Conservation (phyloP, 2,888 invertebrate genomes). For the Tigriopus californicus region DNA sequence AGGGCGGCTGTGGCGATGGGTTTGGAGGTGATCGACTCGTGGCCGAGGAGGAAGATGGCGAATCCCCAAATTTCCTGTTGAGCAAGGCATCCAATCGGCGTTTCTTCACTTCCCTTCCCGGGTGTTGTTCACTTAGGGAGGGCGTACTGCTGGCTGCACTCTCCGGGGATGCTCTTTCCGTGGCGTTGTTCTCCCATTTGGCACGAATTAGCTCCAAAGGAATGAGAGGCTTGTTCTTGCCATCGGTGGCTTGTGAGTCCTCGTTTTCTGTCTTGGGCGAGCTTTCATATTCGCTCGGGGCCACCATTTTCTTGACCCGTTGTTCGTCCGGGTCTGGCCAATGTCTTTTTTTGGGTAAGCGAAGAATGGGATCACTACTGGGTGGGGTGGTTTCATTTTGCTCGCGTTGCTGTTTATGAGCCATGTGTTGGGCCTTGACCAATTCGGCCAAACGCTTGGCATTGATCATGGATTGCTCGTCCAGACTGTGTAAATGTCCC, state of each 20-base stretch:
- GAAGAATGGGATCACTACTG: neutral
- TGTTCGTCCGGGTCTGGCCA: neutral
- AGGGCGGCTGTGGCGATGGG: neutral
- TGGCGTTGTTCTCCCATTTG: no score
- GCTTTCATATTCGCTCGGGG: no score
- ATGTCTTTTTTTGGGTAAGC: neutral
- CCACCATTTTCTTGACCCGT: no score
- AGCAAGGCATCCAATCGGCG: conserved; percentile 7
- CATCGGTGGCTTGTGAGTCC: neutral
- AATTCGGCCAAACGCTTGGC: neutral
- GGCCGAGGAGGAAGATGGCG: neutral
- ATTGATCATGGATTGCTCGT: neutral
- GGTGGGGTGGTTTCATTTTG: neutral
- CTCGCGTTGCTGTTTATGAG: neutral
- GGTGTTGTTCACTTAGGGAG: neutral
- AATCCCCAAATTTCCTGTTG: conserved; percentile 1
- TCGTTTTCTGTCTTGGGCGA: neutral
- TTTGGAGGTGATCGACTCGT: neutral
- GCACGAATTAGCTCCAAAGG: neutral
- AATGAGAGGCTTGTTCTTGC: neutral
- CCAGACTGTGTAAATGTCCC: neutral
- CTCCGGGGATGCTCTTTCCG: neutral
- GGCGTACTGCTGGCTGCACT: neutral
- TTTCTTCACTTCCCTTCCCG: conserved; percentile 1
- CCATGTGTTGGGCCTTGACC: neutral